Evolutionary conservation across 1,140 invertebrate genomes (phyloP), one percentile per base, ranked within the genome.

Genomic region (Brachionus sp.): DNA sequence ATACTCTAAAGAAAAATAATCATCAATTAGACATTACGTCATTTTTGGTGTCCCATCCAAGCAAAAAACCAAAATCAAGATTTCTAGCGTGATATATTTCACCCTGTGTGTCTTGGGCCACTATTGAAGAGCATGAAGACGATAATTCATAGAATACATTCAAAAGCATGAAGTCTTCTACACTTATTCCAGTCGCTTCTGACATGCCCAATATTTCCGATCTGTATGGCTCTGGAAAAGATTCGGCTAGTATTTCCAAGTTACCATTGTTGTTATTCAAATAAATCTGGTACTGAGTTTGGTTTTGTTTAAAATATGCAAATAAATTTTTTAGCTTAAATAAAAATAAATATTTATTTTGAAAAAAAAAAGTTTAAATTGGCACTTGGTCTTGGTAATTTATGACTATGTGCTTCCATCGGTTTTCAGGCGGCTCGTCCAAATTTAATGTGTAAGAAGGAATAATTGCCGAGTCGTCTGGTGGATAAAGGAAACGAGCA

Each of bases 111-210:
- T 89, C 89, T 85, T 91, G 86, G 50, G 90, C 89, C 9, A 92
- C 86, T 37, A 92, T 89, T 5, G 91, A 92, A 1, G 91, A 92
- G 85, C 91, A 92, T 1, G 92, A 87, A 42, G 91, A 90, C 85
- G 91, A 91, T 29, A 91, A 86, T 86, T 92, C 91, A 86, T 92
- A 92, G 87, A 92, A 92, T 19, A 92, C 87, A 85, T 92, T 92
- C 86, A 91, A 92, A 73, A 92, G 84, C 5, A 90, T 88, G 77
- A 92, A 86, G 85, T 91, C 89, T 23, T 90, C 89, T 39, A 90
- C 66, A 12, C 87, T 84, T 9, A 91, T 84, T 13, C 87, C 87
- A 12, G 88, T 86, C n/a, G 85, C 86, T 35, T 88, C 85, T 6
- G 90, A 86, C 35, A 91, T 88, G 0, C 90, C 90, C 73, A 84